Percentiles rank a stretch among this genome's conserved stretches.
Conservation (phyloP, 2,113 vertebrate species). For the Clarias gariepinus region DNA sequence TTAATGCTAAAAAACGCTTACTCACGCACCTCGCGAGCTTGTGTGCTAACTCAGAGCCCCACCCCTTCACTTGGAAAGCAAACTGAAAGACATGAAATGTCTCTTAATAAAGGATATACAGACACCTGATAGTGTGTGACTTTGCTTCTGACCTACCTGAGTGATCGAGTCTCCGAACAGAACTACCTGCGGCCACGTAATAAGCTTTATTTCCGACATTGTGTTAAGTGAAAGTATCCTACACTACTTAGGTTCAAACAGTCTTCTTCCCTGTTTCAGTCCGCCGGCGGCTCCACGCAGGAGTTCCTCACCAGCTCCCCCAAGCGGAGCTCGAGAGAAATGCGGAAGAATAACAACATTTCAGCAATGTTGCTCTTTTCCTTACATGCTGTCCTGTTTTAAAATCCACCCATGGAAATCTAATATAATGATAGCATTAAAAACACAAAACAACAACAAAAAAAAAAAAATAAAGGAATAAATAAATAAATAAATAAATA, state of each 20-base stretch:
- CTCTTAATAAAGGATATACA: not conserved
- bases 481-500: too few species aligned
- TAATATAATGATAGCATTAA: not conserved
- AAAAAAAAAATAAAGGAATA: too few species aligned
- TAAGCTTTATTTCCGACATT: conserved; percentile 67
- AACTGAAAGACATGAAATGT: conserved; percentile 68
- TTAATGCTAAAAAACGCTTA: not conserved
- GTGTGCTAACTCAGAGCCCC: conserved; percentile 82
- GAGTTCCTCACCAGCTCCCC: not conserved
- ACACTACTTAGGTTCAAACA: not conserved
- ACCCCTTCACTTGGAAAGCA: conserved; percentile 84
- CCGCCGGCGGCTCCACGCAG: not conserved
- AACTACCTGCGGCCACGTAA: conserved; percentile 81
- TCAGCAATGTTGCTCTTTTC: not conserved
- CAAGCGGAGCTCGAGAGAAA: not conserved
- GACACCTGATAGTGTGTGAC: not conserved
- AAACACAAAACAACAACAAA: not conserved
- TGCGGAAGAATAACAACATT: not conserved
- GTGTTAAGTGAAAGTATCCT: not conserved
- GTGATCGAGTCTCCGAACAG: conserved; percentile 95
- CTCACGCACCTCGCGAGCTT: conserved; percentile 83
- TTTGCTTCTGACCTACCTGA: conserved; percentile 73
- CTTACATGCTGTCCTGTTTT: not conserved
- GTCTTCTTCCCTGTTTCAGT: not conserved
- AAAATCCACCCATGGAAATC: not conserved